Evolutionary conservation across 2,113 vertebrate genomes (phyloP), one percentile per base, ranked within the genome.

Genomic region (Scytalopus superciliaris): DNA sequence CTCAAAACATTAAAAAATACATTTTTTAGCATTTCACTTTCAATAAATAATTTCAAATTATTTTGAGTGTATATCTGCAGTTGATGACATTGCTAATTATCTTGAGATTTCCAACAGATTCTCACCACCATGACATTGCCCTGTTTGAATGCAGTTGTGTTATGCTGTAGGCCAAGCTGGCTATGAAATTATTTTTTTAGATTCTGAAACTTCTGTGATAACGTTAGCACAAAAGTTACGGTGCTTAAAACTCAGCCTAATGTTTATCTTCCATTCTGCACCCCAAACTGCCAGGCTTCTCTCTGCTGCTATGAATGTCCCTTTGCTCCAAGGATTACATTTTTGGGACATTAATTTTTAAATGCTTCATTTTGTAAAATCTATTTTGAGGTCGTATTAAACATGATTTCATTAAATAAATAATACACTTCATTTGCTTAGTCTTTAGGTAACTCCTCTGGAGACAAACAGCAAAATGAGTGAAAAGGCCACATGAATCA

Each of bases 201-300:
- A 84, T 96, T 83, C 76, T 84, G 44, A 93, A 97, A 97, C 96
- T 95, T 85, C 55, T 57, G 53, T 31, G 52, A 78, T 37, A 94
- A 81, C 0, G 3, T 53, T 68, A 93, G 45, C 86, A 82, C 4
- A 1, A 37, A 96, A 94, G 82, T 94, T 96, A 49, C 9, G 31
- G 44, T 62, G 33, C 84, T 94, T 91, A 93, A 85, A 42, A 78
- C 42, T 59, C 0, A 15, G 83, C 72, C 91, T 94, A 56, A 91
- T 33, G 52, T 93, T 93, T 92, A 39, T 35, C 50, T 90, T 63
- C 79, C 79, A 33, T 30, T 52, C 90, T 79, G 70, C 87, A 80
- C 42, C 56, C 57, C 81, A 90, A 80, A 96, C 87, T 75, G 62
- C 56, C 83, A 87, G 60, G 47, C 66, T 96, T 55, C 35, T 66